Evolutionary conservation across 1,140 invertebrate genomes (phyloP).

Genomic region (Drosophila sproati): DNA sequence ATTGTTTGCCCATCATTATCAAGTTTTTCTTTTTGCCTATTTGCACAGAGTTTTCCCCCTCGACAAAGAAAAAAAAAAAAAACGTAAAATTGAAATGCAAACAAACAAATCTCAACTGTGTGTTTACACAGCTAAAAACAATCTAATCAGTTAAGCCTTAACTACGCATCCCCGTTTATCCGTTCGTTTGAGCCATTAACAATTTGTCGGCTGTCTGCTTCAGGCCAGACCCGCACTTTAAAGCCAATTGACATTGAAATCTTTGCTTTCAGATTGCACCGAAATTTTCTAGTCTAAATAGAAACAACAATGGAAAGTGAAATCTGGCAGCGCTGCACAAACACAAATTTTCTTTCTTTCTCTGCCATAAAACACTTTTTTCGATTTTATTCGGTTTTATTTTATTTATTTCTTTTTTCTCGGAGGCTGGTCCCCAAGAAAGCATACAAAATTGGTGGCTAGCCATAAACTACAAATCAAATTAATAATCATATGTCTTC

Average conservation of each 20-base stretch:
- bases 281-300: conserved; percentile 13
- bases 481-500: conserved; percentile 70
- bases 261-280: conserved; percentile 35
- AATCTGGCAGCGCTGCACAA: conserved; percentile 25
- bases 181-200: neutral
- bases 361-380: conserved; percentile 45
- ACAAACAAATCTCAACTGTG: neutral
- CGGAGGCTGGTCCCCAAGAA: conserved; percentile 31
- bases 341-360: conserved; percentile 9
- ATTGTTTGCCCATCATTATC: conserved; percentile 2
- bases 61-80: neutral
- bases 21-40: neutral
- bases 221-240: conserved; percentile 14
- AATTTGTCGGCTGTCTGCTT: conserved; percentile 10
- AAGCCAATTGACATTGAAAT: conserved; percentile 71
- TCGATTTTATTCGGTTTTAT: too few species aligned
- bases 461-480: conserved; percentile 67
- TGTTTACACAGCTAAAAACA: neutral
- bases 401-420: neutral
- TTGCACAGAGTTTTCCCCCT: neutral
- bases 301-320: conserved; percentile 61
- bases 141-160: neutral
- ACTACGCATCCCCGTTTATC: neutral
- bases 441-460: conserved; percentile 59
- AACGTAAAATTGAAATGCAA: conserved; percentile 1